Base-by-base conservation (phyloP, 2,113 vertebrate genomes). In the Nanorana parkeri region DNA sequence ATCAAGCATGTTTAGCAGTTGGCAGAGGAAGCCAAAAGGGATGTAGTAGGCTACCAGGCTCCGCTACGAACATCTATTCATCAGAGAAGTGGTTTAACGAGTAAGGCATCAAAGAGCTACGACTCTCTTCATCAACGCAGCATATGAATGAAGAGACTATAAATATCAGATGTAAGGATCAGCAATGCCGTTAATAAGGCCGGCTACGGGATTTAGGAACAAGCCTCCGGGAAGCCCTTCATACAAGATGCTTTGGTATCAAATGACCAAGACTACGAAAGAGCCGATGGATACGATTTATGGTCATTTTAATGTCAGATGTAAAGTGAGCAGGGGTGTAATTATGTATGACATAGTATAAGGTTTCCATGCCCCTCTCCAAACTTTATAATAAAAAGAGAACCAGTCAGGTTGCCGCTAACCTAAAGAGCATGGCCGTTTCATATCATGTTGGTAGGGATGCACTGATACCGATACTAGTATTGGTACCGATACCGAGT, bases 1-100 rank as follows among this genome's bases (percentile, higher is more conserved):
- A 72, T 81, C 68, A 81, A 28, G 11, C 68, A 73, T 58, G 36
- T 81, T 81, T 81, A 81, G 36, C 28, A 72, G 68, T 29, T 81
- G 68, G 68, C 68, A 73, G 36, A 61, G 36, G 4, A 24, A 21
- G 19, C 54, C 21, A 17, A 65, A 73, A 81, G 52, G 36, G 68
- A 81, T 73, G 36, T 72, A 58, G 29, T 24, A 60, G 36, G 51
- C 77, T 65, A 81, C 58, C 56, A 81, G 58, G 52, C 58, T 61
- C 21, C 26, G 51, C 36, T 20, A 23, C 54, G 41, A 72, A 81
- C 56, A 68, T 79, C 77, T 55, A 79, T 79, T 56, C 65, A 79
- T 79, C 66, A 68, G 66, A 32, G 3, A 68, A 68, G 24, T 41
- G 65, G 54, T 68, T 79, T 79, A n/a, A 79, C 77, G 32, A 78